These are phyloP conservation scores for Lutraria lutraria DNA, from an alignment of 2,888 invertebrate species.

Conservation along the genomic window DNA sequence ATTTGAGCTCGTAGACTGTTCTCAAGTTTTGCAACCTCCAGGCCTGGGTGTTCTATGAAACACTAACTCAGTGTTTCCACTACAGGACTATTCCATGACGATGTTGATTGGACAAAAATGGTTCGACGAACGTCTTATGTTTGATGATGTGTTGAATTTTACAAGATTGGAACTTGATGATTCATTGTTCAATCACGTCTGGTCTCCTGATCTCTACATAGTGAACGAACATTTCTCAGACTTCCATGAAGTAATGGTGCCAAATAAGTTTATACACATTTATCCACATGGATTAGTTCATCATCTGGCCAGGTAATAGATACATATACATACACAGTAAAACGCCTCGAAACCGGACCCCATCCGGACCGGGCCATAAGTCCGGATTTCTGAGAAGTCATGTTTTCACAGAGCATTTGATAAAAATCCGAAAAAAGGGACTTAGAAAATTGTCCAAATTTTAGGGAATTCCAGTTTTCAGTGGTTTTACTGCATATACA, in stretches of 20 bases:
- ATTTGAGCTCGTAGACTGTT: too few species aligned
- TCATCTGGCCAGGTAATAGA: constrained; percentile 1
- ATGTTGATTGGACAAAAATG: constrained; percentile 18
- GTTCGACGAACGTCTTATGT: constrained; percentile 4
- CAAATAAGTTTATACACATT: neutral
- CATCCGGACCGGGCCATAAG: too few species aligned
- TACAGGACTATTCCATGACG: constrained; percentile 23
- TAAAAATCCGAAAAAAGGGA: too few species aligned
- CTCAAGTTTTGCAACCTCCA: too few species aligned
- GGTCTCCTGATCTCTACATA: constrained; percentile 18
- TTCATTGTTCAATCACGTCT: neutral
- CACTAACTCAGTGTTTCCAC: neutral
- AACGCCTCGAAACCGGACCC: too few species aligned
- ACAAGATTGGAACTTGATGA: constrained; percentile 16
- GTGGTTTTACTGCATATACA: too few species aligned
- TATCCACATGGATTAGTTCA: constrained; percentile 8
- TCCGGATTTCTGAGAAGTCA: too few species aligned
- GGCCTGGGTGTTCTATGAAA: neutral
- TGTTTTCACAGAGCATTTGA: too few species aligned
- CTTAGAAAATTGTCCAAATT: too few species aligned
- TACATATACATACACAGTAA: neutral
- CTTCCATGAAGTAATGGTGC: constrained; percentile 13
- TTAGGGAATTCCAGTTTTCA: too few species aligned
- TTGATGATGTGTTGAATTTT: neutral
- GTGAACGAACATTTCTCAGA: neutral